Evolutionary conservation across 2,797 vertebrate genomes (phyloP), one percentile per base, ranked within the genome.

Genomic region (Nannoperca australis): DNA sequence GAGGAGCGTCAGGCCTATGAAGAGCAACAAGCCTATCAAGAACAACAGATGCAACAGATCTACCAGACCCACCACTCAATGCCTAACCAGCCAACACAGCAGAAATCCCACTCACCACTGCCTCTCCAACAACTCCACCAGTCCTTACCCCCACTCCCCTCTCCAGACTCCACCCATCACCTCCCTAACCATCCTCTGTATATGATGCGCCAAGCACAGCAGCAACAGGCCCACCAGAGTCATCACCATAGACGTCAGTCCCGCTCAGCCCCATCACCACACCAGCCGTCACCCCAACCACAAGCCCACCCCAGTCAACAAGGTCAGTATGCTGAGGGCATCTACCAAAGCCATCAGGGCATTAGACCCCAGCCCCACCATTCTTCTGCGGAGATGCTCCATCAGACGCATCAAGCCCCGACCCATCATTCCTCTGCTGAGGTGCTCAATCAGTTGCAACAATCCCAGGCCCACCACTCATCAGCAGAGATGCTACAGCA

Each of bases 61-160:
- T 93, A 93, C 81, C 95, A 95, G 85, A 93, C 91, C 71, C 95
- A 95, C 85, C 95, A 95, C 75, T 95, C 95, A 0, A 94, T 96
- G 90, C 95, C 95, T 1, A 84, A 82, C 38, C 94, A 95, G 79
- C 91, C 94, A 69, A 93, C 95, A 2, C 92, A 91, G 24, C 93
- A 90, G 74, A 90, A 92, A 58, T 34, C 88, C 53, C 90, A 88
- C 69, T 91, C 93, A 1, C 94, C 93, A 18, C 83, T 93, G 42
- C 80, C 89, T 42, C 85, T 92, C 18, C 94, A 94, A 63, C 94
- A 94, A n/a, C 88, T 93, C 50, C 95, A 94, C 82, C 95, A 95
- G 77, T 96, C 95, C 50, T 81, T 95, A 79, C 95, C 95, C 3
- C 92, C 93, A 0, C 71, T 95, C 14, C 92, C 92, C 0, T 93